These are phyloP conservation scores for Macquaria australasica DNA, from an alignment of 2,113 vertebrate genomes.

Conservation along the genomic window DNA sequence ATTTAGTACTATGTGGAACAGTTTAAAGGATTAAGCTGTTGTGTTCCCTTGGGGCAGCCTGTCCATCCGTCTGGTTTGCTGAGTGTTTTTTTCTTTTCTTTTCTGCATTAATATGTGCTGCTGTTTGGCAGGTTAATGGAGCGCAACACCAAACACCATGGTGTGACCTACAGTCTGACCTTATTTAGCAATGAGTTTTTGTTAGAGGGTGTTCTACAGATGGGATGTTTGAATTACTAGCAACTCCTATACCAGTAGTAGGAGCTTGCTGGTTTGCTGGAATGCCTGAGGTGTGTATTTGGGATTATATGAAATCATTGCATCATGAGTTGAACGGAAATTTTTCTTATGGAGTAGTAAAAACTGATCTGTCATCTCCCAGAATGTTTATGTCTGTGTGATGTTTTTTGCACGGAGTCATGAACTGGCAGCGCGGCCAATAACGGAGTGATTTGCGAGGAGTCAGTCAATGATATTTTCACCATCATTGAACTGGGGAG, in stretches of 20 bases:
- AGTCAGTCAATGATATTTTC: conserved; percentile 84
- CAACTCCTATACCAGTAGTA: neutral
- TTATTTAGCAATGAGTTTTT: conserved; percentile 66
- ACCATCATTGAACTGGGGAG: conserved; percentile 80
- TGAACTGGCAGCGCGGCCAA: conserved; percentile 59
- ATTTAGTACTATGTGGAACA: conserved; percentile 74
- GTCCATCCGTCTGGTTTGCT: conserved; percentile 60
- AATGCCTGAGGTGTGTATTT: conserved; percentile 4
- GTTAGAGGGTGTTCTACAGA: conserved; percentile 31
- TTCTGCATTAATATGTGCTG: conserved; percentile 64
- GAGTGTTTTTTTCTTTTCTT: conserved; percentile 30
- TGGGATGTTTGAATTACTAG: conserved; percentile 29
- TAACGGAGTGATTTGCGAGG: conserved; percentile 70
- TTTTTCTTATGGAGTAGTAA: conserved; percentile 9
- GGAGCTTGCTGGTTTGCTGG: neutral
- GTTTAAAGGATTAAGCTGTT: conserved; percentile 82
- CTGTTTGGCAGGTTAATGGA: conserved; percentile 76
- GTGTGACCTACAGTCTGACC: conserved; percentile 73
- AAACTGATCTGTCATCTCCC: conserved; percentile 57
- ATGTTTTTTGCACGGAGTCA: conserved; percentile 51
- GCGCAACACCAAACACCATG: conserved; percentile 68
- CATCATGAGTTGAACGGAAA: conserved; percentile 5
- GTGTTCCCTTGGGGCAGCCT: conserved; percentile 67
- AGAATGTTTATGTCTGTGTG: conserved; percentile 49
- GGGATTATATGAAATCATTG: conserved; percentile 4